Base-by-base conservation (phyloP, 2,113 vertebrate species). In the Bettongia penicillata region DNA sequence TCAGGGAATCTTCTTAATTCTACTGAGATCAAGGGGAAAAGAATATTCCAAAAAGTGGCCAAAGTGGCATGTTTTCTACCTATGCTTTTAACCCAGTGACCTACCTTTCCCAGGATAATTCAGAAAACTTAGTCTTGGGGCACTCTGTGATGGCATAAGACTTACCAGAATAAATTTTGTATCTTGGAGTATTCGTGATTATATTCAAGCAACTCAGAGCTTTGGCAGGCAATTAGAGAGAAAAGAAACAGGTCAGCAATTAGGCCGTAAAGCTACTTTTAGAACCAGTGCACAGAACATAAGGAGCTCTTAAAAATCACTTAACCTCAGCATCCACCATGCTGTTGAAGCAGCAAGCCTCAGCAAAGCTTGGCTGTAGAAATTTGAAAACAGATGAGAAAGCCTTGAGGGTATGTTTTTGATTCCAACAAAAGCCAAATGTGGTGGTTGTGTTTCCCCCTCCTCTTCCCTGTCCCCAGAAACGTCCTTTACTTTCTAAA, bases 211-310 rank as follows among this genome's bases (percentile, higher is more conserved):
- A 96, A 94, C 91, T 89, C 0, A 37, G 91, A 94, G 94, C 50
- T 51, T 91, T 91, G 93, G 96, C 51, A 94, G 95, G 93, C 96
- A 97, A 94, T 97, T 94, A 97, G 92, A 97, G 43, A 97, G 97
- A 92, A 98, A 97, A 98, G 97, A 98, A 98, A 93, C 93, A 97
- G 96, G 96, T 91, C 50, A 89, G 91, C 91, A 95, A 93, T 96
- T 96, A 98, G 97, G 95, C 6, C 94, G 61, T 50, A 51, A 94
- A 95, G 91, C 51, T 95, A 93, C 57, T 96, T 97, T 97, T 94
- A 98, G 92, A 98, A 95, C 43, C 57, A 91, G 7, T 53, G 49
- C 2, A 2, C 91, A 48, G 91, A 95, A 93, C 53, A 89, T 31
- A 94, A 0, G 3, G 55, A 95, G 3, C 2, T 93, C 92, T 95